Conservation (phyloP, 2,113 vertebrate genomes). For the Natator depressus region DNA sequence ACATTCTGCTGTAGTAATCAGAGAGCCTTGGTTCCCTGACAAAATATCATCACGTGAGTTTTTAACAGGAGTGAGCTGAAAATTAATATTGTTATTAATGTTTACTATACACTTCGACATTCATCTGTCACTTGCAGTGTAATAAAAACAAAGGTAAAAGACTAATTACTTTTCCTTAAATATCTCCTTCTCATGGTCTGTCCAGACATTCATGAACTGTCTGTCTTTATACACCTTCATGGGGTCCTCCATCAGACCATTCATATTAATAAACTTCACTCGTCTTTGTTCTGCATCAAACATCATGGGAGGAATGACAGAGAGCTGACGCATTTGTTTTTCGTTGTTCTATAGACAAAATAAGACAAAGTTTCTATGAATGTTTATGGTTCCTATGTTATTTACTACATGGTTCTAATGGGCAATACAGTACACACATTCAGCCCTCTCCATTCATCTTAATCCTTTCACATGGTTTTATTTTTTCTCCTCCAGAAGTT, state of each 20-base stretch:
- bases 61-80: not conserved
- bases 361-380: not conserved
- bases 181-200: slow-evolving; percentile 97
- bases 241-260: slow-evolving; percentile 97
- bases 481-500: not conserved
- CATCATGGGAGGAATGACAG: slow-evolving; percentile 99
- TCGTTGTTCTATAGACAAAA: slow-evolving; percentile 91
- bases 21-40: not conserved
- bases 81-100: not conserved
- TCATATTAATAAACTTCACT: slow-evolving; percentile 99
- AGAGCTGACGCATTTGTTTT: slow-evolving; percentile 98
- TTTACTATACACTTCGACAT: not conserved
- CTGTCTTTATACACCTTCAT: slow-evolving; percentile 99
- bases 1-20: not conserved
- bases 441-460: not conserved
- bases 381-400: not conserved
- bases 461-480: not conserved
- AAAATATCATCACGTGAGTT: not conserved
- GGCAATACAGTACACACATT: not conserved
- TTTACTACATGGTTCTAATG: not conserved
- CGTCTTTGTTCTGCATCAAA: slow-evolving; percentile 95
- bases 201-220: slow-evolving; percentile 99
- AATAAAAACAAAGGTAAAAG: slow-evolving; percentile 11
- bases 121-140: not conserved
- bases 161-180: slow-evolving; percentile 97